Conservation (phyloP, 2,113 vertebrate genomes). For the Phycodurus eques region DNA sequence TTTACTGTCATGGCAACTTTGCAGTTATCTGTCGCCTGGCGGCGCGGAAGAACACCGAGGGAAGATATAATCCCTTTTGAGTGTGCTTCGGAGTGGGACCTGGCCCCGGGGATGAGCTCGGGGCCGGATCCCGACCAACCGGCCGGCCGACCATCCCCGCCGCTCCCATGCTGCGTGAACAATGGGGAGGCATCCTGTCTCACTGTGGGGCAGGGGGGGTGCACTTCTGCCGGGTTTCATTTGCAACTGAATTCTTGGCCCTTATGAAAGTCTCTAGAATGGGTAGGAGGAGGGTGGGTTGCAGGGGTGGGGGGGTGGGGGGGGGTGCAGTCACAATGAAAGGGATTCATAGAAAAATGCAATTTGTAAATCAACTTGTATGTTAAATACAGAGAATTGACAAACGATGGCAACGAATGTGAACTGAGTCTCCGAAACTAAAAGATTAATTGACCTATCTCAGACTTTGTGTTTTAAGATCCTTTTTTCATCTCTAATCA, state of each 20-base stretch:
- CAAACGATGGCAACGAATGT: conserved; percentile 60
- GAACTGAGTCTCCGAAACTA: conserved; percentile 55
- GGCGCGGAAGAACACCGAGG: conserved; percentile 90
- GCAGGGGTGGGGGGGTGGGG: conserved; percentile 55
- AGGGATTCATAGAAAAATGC: conserved; percentile 89
- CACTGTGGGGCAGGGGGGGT: conserved; percentile 94
- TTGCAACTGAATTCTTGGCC: conserved; percentile 95
- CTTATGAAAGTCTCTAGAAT: conserved; percentile 90
- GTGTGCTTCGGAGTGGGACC: conserved; percentile 68
- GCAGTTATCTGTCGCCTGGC: conserved; percentile 94
- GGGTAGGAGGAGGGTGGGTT: background rate
- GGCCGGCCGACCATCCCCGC: conserved; percentile 88
- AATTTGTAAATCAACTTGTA: conserved; percentile 97
- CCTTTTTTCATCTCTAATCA: background rate
- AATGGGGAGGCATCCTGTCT: conserved; percentile 98
- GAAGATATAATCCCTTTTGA: conserved; percentile 99
- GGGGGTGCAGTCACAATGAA: conserved; percentile 85
- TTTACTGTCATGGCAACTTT: conserved; percentile 98
- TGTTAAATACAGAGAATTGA: conserved; percentile 78
- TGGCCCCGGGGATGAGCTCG: conserved; percentile 5
- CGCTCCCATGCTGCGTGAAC: conserved; percentile 98
- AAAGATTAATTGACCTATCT: conserved; percentile 25
- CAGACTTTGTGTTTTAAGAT: background rate
- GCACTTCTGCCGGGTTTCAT: conserved; percentile 93
- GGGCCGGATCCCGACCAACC: conserved; percentile 57